A percentile compares a stretch with the other conserved stretches of the same genome.
Evolutionary conservation across 2,888 invertebrate genomes (phyloP).

Genomic region (Lymantria dispar): DNA sequence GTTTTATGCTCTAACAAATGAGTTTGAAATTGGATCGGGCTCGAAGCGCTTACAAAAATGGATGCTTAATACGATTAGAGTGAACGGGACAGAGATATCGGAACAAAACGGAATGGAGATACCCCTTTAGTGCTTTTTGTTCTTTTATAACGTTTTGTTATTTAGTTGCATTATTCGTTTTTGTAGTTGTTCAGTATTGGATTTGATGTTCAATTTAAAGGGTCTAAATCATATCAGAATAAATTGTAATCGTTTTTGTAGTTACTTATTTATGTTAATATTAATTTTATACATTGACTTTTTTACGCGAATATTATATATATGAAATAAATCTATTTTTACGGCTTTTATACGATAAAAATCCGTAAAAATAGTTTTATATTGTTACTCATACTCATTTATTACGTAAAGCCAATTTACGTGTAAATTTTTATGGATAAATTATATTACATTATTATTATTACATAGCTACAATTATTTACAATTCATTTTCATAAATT

Average conservation of each 20-base stretch:
- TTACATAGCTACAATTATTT: too few relatives aligned
- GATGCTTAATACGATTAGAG: conserved; percentile 85
- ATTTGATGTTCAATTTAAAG: conserved; percentile 45
- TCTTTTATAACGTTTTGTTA: conserved; percentile 48
- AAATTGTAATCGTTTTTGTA: conserved; percentile 21
- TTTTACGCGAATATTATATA: too few relatives aligned
- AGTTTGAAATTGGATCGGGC: conserved; percentile 86
- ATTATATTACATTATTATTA: too few relatives aligned
- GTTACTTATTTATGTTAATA: conserved; percentile 18
- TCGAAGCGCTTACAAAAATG: conserved; percentile 84
- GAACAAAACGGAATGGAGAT: conserved; percentile 34
- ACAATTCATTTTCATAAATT: too few relatives aligned
- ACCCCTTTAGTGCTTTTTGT: conserved; percentile 37
- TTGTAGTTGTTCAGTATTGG: conserved; percentile 42
- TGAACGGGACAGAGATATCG: conserved; percentile 58
- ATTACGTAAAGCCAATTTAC: too few relatives aligned
- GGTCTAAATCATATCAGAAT: conserved; percentile 21
- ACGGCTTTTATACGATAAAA: too few relatives aligned
- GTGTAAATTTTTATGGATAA: too few relatives aligned
- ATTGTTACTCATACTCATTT: too few relatives aligned
- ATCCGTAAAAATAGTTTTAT: too few relatives aligned
- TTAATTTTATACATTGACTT: conserved; percentile 4
- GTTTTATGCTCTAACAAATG: conserved; percentile 84
- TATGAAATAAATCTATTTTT: too few relatives aligned
- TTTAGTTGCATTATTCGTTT: conserved; percentile 46